phyloP scores from a whole-genome alignment of 2,113 vertebrate species.

The Crotophaga sulcirostris region DNA sequence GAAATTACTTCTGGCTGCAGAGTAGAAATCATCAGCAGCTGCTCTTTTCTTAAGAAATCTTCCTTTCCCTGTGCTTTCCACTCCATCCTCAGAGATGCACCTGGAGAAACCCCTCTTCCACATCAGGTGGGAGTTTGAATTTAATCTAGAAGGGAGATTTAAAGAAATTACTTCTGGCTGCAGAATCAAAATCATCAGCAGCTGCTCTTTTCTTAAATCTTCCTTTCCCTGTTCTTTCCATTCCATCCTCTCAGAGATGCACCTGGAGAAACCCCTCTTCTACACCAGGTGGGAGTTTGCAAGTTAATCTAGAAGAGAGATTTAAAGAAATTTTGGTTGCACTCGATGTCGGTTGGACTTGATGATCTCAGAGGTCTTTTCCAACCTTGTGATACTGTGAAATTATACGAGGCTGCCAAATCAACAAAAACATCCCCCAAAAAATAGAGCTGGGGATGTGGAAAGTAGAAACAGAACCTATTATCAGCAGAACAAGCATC shows the following conservation, averaged over 20 bases:
- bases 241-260: neutral
- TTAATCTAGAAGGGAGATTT: neutral
- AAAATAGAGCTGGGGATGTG: neutral
- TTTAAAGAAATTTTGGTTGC: no score
- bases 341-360: no score
- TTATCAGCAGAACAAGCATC: neutral
- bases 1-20: no score
- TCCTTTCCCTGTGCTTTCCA: neutral
- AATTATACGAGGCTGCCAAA: neutral
- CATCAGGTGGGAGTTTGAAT: neutral
- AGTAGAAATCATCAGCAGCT: no score
- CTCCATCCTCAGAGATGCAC: neutral
- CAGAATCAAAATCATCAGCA: no score
- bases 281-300: neutral
- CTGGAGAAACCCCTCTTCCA: neutral
- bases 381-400: no score
- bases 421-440: fast-evolving
- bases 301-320: neutral
- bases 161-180: no score
- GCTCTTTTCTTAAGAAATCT: neutral
- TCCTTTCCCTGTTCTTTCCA: neutral
- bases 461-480: neutral
- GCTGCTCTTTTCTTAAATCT: neutral
- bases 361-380: no score
- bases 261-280: neutral